Conservation (phyloP, 2,888 invertebrate species). For the Caenorhabditis virilis region DNA sequence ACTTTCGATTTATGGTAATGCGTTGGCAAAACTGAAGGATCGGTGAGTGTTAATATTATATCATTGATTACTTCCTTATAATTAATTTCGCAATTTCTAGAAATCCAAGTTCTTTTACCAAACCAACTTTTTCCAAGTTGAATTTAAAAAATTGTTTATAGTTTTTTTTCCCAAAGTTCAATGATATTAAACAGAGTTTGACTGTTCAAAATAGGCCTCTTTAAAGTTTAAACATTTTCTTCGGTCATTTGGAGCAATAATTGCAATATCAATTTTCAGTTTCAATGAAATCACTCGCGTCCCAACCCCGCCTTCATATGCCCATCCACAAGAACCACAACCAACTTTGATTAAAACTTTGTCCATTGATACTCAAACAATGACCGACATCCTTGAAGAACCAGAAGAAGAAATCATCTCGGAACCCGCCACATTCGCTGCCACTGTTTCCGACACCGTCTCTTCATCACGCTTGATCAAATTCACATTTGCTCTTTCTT, state of each 20-base stretch:
- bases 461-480: conserved; percentile 39
- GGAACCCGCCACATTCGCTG: no score
- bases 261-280: no score
- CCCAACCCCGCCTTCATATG: conserved; percentile 29
- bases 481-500: conserved; percentile 36
- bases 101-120: not conserved
- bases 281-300: conserved; percentile 36
- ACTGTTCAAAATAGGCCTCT: no score
- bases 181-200: no score
- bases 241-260: no score
- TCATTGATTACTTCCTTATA: not conserved
- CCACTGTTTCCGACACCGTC: conserved; percentile 7
- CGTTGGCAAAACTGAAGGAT: conserved; percentile 44
- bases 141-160: not conserved
- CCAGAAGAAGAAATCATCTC: not conserved
- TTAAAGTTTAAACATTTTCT: no score
- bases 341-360: conserved; percentile 22
- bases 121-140: not conserved
- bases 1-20: conserved; percentile 46
- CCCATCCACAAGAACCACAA: conserved; percentile 27
- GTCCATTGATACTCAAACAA: conserved; percentile 1
- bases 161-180: not conserved
- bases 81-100: not conserved
- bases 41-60: conserved; percentile 10
- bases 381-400: conserved; percentile 7